phyloP scores from a whole-genome alignment of 2,797 vertebrate species.

The Phrynocephalus forsythii region DNA sequence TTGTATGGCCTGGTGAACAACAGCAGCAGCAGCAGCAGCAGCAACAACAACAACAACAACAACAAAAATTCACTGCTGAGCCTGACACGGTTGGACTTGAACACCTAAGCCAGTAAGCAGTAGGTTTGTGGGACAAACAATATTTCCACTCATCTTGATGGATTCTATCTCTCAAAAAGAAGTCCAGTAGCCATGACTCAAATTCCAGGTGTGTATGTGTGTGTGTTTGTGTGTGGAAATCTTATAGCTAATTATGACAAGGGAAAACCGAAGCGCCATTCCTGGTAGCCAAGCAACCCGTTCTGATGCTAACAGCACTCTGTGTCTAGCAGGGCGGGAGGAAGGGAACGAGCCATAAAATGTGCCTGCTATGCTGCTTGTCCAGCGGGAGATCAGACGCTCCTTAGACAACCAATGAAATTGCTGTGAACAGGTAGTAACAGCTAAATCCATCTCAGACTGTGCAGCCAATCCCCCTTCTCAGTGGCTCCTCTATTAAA shows the following conservation, averaged over 20 bases:
- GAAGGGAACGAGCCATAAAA: constrained; percentile 39
- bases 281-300: constrained; percentile 21
- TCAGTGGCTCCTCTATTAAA: background rate
- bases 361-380: constrained; percentile 20
- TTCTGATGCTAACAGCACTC: constrained; percentile 39
- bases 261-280: background rate
- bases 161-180: background rate
- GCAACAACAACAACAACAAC: too few relatives aligned
- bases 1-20: too few relatives aligned
- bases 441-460: constrained; percentile 33
- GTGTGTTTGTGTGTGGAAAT: too few relatives aligned
- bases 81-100: too few relatives aligned
- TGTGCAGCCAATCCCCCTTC: constrained; percentile 21
- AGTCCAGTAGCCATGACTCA: too few relatives aligned
- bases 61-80: too few relatives aligned
- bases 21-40: too few relatives aligned
- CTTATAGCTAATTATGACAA: background rate
- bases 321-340: background rate
- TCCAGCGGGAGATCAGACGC: background rate
- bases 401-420: background rate
- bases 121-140: background rate
- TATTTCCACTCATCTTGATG: background rate
- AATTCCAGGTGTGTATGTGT: too few relatives aligned
- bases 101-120: too few relatives aligned
- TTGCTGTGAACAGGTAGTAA: constrained; percentile 25